Evolutionary conservation across 2,113 vertebrate genomes (phyloP).

Genomic region (Poeciliopsis prolifica): DNA sequence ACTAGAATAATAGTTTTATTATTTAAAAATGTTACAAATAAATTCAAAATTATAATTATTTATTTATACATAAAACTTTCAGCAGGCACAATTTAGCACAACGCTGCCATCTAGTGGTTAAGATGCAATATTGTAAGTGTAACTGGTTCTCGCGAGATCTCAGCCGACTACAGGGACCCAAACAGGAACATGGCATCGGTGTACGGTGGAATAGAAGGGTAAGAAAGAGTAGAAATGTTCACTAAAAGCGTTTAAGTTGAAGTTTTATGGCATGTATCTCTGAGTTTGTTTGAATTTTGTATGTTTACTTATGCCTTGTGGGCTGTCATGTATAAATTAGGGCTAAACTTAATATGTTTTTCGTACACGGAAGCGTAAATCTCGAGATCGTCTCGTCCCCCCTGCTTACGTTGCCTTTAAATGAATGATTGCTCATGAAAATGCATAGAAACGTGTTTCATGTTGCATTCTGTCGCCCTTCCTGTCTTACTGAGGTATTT

Average conservation of each 20-base stretch:
- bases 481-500: background rate
- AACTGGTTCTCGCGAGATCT: constrained; percentile 49
- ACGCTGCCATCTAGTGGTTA: constrained; percentile 32
- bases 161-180: background rate
- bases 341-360: background rate
- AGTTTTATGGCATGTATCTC: background rate
- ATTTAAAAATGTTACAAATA: too few relatives aligned
- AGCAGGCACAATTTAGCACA: background rate
- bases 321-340: background rate
- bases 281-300: accelerated
- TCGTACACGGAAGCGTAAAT: background rate
- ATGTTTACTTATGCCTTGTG: background rate
- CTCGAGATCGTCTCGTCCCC: constrained; percentile 18
- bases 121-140: background rate
- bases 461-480: background rate
- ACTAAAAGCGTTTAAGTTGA: background rate
- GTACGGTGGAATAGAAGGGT: constrained; percentile 78
- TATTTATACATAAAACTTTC: background rate
- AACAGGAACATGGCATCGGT: constrained; percentile 73
- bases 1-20: too few relatives aligned
- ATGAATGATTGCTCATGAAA: background rate
- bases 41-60: too few relatives aligned
- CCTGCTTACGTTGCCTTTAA: background rate
- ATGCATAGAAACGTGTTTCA: background rate
- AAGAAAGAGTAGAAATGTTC: constrained; percentile 38